Percentiles rank a stretch among this genome's conserved stretches.
Evolutionary conservation across 1,140 invertebrate species (phyloP).

Genomic region (Lucilia sericata): DNA sequence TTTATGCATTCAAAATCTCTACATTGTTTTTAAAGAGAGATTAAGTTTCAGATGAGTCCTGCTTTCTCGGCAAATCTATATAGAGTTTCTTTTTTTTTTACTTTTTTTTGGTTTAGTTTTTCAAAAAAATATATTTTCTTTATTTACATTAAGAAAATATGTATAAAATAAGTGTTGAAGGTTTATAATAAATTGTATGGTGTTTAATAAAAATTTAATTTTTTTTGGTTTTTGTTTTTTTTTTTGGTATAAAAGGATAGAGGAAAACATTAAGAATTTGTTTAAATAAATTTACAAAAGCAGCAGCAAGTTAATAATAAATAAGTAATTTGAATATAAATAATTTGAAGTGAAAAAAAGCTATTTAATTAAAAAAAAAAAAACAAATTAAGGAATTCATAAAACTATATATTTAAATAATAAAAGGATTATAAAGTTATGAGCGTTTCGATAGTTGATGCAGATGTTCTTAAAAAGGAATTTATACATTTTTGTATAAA

Average conservation of each 20-base stretch:
- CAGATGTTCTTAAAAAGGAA: no score
- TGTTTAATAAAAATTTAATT: neutral
- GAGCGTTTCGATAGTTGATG: no score
- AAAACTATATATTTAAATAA: no score
- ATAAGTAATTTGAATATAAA: slow-evolving; percentile 1
- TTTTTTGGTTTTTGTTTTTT: slow-evolving; percentile 24
- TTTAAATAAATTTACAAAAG: slow-evolving; percentile 45
- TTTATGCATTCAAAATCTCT: slow-evolving; percentile 39
- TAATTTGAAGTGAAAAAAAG: neutral
- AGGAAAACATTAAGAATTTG: slow-evolving; percentile 30
- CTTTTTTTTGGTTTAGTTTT: slow-evolving; percentile 45
- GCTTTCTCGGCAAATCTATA: slow-evolving; percentile 64
- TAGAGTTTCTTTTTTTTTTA: slow-evolving; percentile 51
- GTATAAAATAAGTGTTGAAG: slow-evolving; percentile 20
- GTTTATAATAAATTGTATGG: neutral
- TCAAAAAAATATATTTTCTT: neutral
- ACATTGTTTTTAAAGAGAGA: slow-evolving; percentile 28
- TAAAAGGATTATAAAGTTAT: no score
- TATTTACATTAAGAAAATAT: slow-evolving; percentile 27
- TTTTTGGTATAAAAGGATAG: neutral
- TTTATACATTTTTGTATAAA: no score
- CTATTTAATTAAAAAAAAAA: neutral
- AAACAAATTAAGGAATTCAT: neutral
- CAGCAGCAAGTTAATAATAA: slow-evolving; percentile 42
- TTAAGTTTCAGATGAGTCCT: slow-evolving; percentile 56